A percentile compares a stretch with the other conserved stretches of the same genome.
Conservation (phyloP, 2,113 vertebrate species). For the Picathartes gymnocephalus region DNA sequence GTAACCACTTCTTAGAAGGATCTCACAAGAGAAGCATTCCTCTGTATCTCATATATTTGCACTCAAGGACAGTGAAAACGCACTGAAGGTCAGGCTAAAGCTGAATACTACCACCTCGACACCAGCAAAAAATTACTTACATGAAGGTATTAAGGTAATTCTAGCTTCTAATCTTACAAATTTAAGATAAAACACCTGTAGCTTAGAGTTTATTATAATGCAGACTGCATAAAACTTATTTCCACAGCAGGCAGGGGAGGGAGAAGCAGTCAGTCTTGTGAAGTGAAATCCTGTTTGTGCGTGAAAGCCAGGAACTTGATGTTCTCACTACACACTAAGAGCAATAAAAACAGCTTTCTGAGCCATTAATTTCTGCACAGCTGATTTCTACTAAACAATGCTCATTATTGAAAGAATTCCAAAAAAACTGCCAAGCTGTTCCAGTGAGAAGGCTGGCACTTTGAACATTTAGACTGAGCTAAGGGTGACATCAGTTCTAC, state of each 20-base stretch:
- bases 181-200: not conserved
- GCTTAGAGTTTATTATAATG: conserved; percentile 6
- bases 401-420: conserved; percentile 64
- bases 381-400: conserved; percentile 67
- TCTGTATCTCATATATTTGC: not conserved
- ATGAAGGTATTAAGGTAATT: not conserved
- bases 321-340: conserved; percentile 59
- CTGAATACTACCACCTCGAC: not conserved
- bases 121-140: not conserved
- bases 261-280: not conserved
- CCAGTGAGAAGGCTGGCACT: conserved; percentile 33
- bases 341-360: conserved; percentile 66
- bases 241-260: not conserved
- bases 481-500: conserved; percentile 30
- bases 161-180: not conserved
- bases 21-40: not conserved
- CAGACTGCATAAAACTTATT: not conserved
- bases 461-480: not conserved
- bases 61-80: not conserved
- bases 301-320: conserved; percentile 54
- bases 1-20: not conserved
- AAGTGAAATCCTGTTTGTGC: conserved; percentile 37
- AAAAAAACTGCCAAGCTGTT: conserved; percentile 19
- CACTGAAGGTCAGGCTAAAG: not conserved
- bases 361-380: conserved; percentile 69